phyloP scores from a whole-genome alignment of 2,113 vertebrate genomes.

The Neogale vison region DNA sequence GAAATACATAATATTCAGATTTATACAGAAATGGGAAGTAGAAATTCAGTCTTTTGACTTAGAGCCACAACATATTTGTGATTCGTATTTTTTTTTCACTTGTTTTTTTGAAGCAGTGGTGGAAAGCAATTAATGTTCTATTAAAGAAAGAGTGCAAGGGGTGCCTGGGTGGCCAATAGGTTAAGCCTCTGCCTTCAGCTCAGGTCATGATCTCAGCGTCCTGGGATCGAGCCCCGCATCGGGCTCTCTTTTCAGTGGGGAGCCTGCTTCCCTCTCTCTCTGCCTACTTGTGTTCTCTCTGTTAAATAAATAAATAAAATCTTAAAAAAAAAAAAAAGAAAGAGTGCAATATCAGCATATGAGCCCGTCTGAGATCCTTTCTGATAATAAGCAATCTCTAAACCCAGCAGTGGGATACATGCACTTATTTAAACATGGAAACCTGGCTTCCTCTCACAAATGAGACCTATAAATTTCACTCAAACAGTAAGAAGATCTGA shows the following conservation, averaged over 20 bases:
- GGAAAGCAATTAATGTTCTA: neutral
- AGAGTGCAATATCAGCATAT: neutral
- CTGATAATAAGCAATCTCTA: neutral
- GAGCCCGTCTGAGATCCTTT: neutral
- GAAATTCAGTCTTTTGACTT: slow-evolving; percentile 33
- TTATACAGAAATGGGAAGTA: neutral
- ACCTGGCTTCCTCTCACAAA: neutral
- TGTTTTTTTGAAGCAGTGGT: neutral
- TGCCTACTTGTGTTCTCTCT: too few relatives aligned
- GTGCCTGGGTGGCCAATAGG: too few relatives aligned
- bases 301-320: too few relatives aligned
- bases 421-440: neutral
- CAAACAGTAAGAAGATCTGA: neutral
- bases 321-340: neutral
- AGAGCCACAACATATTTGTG: neutral
- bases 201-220: too few relatives aligned
- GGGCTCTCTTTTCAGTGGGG: too few relatives aligned
- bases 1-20: slow-evolving; percentile 35
- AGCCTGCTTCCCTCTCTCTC: too few relatives aligned
- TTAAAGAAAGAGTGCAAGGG: neutral
- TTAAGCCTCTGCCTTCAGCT: too few relatives aligned
- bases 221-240: too few relatives aligned
- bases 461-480: neutral
- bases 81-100: neutral
- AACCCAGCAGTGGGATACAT: neutral